Base-by-base conservation (phyloP, 2,797 vertebrate genomes). In the Halcyon badia region DNA sequence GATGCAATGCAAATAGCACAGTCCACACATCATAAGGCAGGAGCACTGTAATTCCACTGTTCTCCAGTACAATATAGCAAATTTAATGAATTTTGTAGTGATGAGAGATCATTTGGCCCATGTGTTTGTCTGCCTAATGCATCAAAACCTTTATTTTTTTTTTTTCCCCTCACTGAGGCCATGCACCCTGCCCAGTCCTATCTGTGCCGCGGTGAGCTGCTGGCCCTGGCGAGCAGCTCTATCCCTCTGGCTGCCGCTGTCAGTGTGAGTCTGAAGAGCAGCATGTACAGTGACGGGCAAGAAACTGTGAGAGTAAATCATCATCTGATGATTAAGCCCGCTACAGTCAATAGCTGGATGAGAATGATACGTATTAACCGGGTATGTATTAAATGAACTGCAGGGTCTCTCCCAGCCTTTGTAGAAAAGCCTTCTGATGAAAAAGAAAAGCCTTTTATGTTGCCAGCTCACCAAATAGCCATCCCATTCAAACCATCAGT, bases 401-500 rank as follows among this genome's bases (percentile, higher is more conserved):
- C 28, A 46, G 72, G 41, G 83, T 49, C 64, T 80, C 42, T 78
- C 81, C 64, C 66, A 94, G 46, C n/a, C 51, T 88, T 75, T 54
- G 46, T 28, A 65, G 65, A 91, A 94, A 90, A 91, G 65, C 72
- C 57, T 94, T 61, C 39, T 54, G 58, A 71, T 88, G 49, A 85
- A 81, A 93, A 88, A 81, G 18, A 58, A 75, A 94, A 90, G 71
- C 41, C 64, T 83, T 83, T 90, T 35, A 52, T 73, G 57, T 64
- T 30, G 18, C 28, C 66, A 87, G 70, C 49, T 77, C 64, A 71
- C 51, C 72, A 73, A 83, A 72, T 7, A 84, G 64, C 70, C 41
- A 37, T 57, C 35, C 78, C 51, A 52, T 77, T 77, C 62, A 48
- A 91, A 82, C 31, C 33, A 60, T 58, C 51, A 64, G 54, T 54